Evolutionary conservation across 1,140 invertebrate genomes (phyloP), one percentile per base, ranked within the genome.

Genomic region (Gryllus bimaculatus): DNA sequence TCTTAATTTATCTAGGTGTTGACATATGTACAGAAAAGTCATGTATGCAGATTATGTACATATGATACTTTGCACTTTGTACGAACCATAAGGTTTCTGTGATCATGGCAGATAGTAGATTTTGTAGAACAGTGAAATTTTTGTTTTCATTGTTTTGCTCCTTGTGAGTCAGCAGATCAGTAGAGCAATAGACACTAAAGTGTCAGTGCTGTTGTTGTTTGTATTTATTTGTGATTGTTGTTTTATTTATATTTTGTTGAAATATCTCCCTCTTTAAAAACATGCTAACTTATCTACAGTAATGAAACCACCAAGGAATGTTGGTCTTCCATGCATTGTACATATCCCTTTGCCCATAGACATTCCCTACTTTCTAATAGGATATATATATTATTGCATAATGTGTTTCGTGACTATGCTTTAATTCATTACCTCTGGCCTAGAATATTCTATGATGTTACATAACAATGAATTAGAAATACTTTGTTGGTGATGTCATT

Each of bases 161-260:
- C 26, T 39, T 39, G 26, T 66, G 54, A 66, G 10, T 66, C 54
- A 66, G 18, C 54, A 13, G 54, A 10, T 66, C 26, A 66, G 54
- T 66, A 18, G 54, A 10, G 18, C 18, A 66, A 18, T 18, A 66
- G 18, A 66, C 54, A 66, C 54, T 3, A 7, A 10, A 13, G 18
- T 66, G 54, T 13, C 54, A 66, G 54, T 66, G 54, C 18, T 66
- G 54, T 66, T 66, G 54, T 66, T 66, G 18, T 66, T 66, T 66
- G 54, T 66, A 66, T 66, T 66, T 66, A 66, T 66, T 66, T 66
- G 54, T 66, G 54, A 66, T 66, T 66, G 54, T 66, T 66, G 18
- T 66, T 66, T 66, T 66, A 66, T 66, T 66, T 66, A 66, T 66
- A 66, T 66, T 66, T 66, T 66, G 54, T 66, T 66, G 54, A 66